These are phyloP conservation scores for Cabera pusaria DNA, from an alignment of 2,888 invertebrate genomes.

Conservation along the genomic window DNA sequence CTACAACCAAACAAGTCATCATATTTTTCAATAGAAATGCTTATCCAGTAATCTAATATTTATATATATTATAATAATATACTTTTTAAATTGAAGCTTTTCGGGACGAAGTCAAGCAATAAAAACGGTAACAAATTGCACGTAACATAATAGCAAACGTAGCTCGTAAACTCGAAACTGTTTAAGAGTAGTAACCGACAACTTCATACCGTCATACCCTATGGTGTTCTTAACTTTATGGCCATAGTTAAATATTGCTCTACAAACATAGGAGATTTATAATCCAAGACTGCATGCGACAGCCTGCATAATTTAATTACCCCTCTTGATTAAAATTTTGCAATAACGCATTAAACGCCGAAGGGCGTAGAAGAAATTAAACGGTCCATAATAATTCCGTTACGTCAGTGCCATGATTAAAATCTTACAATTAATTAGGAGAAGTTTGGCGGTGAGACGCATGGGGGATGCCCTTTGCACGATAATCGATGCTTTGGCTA, in stretches of 20 bases:
- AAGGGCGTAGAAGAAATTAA: constrained; percentile 77
- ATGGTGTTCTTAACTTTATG: constrained; percentile 17
- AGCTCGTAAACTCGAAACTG: constrained; percentile 22
- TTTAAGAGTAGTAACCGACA: constrained; percentile 22
- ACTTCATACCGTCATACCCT: constrained; percentile 10
- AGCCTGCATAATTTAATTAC: constrained; percentile 82
- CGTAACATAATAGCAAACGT: constrained; percentile 11
- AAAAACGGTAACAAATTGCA: constrained; percentile 1
- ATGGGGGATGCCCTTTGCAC: constrained; percentile 46
- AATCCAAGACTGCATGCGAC: constrained; percentile 76
- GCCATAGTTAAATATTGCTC: constrained; percentile 36
- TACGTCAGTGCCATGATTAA: constrained; percentile 77
- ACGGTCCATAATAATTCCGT: constrained; percentile 78
- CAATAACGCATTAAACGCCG: constrained; percentile 76
- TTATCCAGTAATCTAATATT: too few species aligned
- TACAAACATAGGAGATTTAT: constrained; percentile 72
- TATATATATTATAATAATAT: too few species aligned
- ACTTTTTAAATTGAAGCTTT: too few species aligned
- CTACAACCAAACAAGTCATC: too few species aligned
- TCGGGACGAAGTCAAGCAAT: too few species aligned
- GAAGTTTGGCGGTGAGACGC: constrained; percentile 55
- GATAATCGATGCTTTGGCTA: constrained; percentile 49
- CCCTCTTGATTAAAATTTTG: constrained; percentile 80
- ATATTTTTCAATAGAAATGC: too few species aligned
- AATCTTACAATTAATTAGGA: constrained; percentile 79